These are phyloP conservation scores for Dendroctonus valens DNA, from an alignment of 1,140 invertebrate species.

Conservation along the genomic window DNA sequence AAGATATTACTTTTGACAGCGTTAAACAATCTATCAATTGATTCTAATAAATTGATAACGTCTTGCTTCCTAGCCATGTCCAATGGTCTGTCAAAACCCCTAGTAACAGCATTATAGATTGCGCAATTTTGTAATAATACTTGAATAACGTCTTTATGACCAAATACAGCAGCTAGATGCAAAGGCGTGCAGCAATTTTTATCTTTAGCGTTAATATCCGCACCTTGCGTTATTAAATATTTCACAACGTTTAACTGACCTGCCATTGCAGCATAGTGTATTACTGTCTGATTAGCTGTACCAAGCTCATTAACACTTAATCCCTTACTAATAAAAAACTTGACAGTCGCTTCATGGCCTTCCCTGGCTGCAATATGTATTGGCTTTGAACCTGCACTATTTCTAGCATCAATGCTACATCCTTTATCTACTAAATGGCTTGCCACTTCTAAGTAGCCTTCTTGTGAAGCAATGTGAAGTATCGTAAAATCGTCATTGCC, in stretches of 20 bases:
- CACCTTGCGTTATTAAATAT: constrained; percentile 27
- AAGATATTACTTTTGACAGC: not conserved
- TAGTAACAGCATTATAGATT: constrained; percentile 29
- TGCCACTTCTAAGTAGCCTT: constrained; percentile 46
- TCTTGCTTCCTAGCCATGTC: not conserved
- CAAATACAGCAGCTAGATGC: constrained; percentile 27
- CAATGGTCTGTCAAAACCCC: not conserved
- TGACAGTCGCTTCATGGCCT: constrained; percentile 5
- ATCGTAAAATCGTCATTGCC: constrained; percentile 38
- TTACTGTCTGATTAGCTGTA: constrained; percentile 25
- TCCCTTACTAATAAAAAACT: constrained; percentile 17
- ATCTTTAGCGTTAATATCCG: constrained; percentile 27
- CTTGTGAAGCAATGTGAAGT: constrained; percentile 52
- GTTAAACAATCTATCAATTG: not conserved
- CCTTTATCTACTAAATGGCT: constrained; percentile 52
- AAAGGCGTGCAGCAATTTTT: constrained; percentile 28
- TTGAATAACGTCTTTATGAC: constrained; percentile 18
- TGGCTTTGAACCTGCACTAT: constrained; percentile 52
- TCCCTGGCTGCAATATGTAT: constrained; percentile 33
- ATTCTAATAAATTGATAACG: not conserved
- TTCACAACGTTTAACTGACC: constrained; percentile 24
- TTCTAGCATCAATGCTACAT: constrained; percentile 52
- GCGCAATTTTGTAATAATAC: constrained; percentile 35
- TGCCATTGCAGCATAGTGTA: constrained; percentile 34
- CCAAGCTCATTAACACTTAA: constrained; percentile 36